phyloP scores from a whole-genome alignment of 2,888 invertebrate species.

The Tenthredo scrophulariae region DNA sequence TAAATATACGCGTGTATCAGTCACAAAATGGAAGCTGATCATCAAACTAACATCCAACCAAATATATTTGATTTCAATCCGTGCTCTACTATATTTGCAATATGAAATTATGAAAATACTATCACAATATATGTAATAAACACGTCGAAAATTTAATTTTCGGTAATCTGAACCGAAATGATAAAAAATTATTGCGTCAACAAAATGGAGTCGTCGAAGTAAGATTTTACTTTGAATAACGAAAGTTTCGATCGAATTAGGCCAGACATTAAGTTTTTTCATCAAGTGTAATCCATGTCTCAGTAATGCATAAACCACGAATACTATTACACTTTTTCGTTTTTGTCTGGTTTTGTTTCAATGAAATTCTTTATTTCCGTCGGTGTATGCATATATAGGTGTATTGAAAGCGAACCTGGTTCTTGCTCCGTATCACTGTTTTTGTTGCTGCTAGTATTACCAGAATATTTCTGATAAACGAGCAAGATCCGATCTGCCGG shows the following conservation, averaged over 20 bases:
- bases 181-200: no score
- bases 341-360: background rate
- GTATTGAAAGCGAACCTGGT: slow-evolving; percentile 1
- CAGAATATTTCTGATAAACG: background rate
- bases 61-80: background rate
- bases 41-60: background rate
- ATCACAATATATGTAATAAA: background rate
- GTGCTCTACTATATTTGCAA: background rate
- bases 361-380: background rate
- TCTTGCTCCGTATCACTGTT: background rate
- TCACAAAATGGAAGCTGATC: background rate
- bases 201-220: background rate
- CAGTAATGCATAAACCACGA: background rate
- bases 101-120: background rate
- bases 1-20: background rate
- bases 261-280: background rate
- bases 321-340: background rate
- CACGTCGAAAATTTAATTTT: background rate
- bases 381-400: background rate
- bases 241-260: background rate
- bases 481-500: no score
- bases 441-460: background rate
- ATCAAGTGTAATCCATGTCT: background rate
- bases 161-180: background rate
- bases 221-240: background rate